Conservation (phyloP, 1,140 invertebrate genomes). For the Drosophila repleta region DNA sequence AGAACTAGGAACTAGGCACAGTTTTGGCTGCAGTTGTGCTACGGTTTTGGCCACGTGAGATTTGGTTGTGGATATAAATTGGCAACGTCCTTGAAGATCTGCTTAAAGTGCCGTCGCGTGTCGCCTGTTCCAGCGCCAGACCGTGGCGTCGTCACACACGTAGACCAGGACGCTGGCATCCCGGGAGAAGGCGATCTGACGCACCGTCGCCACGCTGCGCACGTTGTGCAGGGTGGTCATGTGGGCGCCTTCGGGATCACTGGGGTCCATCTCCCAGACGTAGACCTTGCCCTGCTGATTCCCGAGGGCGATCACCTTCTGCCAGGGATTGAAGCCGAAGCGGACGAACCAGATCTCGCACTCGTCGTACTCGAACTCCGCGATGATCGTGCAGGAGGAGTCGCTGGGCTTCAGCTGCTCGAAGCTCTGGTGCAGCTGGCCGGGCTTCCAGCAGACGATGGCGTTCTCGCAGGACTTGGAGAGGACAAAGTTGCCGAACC, state of each 20-base stretch:
- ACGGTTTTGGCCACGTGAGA: conserved; percentile 72
- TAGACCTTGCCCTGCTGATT: conserved; percentile 96
- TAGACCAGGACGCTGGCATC: conserved; percentile 91
- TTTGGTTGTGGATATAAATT: conserved; percentile 59
- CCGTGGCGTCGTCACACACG: conserved; percentile 93
- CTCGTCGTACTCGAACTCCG: conserved; percentile 96
- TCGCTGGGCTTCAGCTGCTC: conserved; percentile 73
- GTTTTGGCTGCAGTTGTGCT: conserved; percentile 27
- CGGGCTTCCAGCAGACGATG: conserved; percentile 86
- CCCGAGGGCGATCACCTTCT: conserved; percentile 93
- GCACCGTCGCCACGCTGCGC: conserved; percentile 92
- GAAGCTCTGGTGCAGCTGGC: conserved; percentile 70
- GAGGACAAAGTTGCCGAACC: conserved; percentile 97
- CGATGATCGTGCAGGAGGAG: conserved; percentile 86
- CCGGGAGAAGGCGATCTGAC: conserved; percentile 94
- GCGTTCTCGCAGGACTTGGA: conserved; percentile 99
- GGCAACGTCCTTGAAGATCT: no score
- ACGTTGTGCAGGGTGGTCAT: conserved; percentile 93
- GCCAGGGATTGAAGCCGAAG: conserved; percentile 96
- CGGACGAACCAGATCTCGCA: conserved; percentile 99
- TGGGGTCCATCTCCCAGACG: conserved; percentile 96
- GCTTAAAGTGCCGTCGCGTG: conserved; percentile 51
- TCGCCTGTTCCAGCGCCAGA: conserved; percentile 95
- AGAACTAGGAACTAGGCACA: conserved; percentile 63
- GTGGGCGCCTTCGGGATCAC: conserved; percentile 90